phyloP scores from a whole-genome alignment of 2,113 vertebrate genomes.

The Oryzias woworae region DNA sequence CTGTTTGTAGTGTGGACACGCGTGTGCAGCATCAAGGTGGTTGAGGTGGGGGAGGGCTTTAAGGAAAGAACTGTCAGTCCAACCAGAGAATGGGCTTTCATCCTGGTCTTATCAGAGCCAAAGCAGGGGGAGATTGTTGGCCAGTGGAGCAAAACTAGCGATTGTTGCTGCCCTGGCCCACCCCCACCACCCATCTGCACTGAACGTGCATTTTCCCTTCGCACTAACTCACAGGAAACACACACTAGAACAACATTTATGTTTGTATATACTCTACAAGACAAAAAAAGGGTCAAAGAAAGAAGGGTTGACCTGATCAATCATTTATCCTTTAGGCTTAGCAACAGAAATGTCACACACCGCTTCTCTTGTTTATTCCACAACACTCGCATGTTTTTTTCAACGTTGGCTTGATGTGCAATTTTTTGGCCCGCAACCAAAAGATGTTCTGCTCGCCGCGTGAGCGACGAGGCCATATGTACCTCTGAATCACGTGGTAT shows the following conservation, averaged over 20 bases:
- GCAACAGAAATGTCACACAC: background rate
- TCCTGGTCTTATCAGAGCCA: conserved; percentile 84
- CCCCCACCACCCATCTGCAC: conserved; percentile 32
- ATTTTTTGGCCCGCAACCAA: conserved; percentile 34
- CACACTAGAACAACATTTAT: conserved; percentile 3
- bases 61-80: conserved; percentile 46
- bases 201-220: conserved; percentile 33
- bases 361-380: conserved; percentile 1
- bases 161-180: conserved; percentile 51
- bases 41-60: conserved; percentile 10
- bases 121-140: conserved; percentile 72
- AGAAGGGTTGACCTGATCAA: background rate
- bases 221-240: conserved; percentile 1
- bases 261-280: background rate
- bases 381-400: background rate
- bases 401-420: conserved; percentile 13
- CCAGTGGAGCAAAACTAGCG: conserved; percentile 73
- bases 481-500: conserved; percentile 62
- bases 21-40: conserved; percentile 12
- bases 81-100: conserved; percentile 74
- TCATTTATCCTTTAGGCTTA: background rate
- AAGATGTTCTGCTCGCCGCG: conserved; percentile 22
- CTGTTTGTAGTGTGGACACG: conserved; percentile 31
- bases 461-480: conserved; percentile 52
- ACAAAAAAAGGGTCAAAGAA: conserved; percentile 20